Evolutionary conservation across 53 echinoderm and acorn worm species (phyloP), one percentile per base, ranked within the genome.

Genomic region (Paelopatides confundens): DNA sequence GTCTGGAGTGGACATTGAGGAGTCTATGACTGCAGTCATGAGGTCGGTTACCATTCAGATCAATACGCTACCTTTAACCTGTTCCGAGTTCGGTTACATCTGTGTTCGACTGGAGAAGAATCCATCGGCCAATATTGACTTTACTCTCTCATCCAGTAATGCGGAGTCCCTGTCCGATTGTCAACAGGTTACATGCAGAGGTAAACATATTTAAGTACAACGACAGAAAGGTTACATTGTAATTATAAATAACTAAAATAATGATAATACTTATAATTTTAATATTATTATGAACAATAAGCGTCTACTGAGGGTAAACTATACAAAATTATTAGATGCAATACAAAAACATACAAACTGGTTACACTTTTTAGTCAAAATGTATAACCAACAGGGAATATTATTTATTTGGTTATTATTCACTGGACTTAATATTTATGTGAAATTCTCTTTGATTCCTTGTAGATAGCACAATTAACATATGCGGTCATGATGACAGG

Each of bases 171-270:
- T 96, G 54, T 88, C 92, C 0, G 87, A 90, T 18, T 96, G 96
- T 76, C 67, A 85, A 21, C 85, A 76, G 48, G 92, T 92, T 5
- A 63, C 54, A 3, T 96, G 96, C 58, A 92, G 92, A 88, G 92
- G 96, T 92, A 83, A 88, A 67, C 10, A 17, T 11, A 31, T 34
- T 64, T n/a, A n/a, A n/a, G n/a, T n/a, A n/a, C n/a, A n/a, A n/a
- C n/a, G n/a, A n/a, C n/a, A n/a, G n/a, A n/a, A n/a, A n/a, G n/a
- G n/a, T n/a, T n/a, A n/a, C n/a, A n/a, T n/a, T n/a, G n/a, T n/a
- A 29, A 27, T 63, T 28, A 63, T 8, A 23, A 63, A 29, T 8
- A 63, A 27, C 1, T 63, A 26, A 1, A 0, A 40, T 1, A 8
- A 40, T 8, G 10, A 40, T 40, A 40, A 39, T 5, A 40, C 10